Percentiles rank a stretch among this genome's conserved stretches.
phyloP scores from a whole-genome alignment of 1,140 invertebrate species.

The Drosophila orena region DNA sequence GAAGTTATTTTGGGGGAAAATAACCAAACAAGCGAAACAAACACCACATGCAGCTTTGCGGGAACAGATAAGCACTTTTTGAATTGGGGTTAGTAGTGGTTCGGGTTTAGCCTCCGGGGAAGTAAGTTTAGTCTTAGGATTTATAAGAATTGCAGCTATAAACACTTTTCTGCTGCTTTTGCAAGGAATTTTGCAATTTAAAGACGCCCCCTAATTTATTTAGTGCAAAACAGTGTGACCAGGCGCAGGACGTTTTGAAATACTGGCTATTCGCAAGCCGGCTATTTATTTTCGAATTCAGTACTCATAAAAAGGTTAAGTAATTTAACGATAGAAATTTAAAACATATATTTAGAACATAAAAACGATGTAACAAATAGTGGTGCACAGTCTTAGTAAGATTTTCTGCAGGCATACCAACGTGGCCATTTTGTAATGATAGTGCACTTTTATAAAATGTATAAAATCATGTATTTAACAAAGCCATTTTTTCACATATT shows the following conservation, averaged over 20 bases:
- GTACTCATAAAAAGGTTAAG: too few relatives aligned
- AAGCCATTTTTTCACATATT: too few relatives aligned
- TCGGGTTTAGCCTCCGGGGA: background rate
- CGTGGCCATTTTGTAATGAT: too few relatives aligned
- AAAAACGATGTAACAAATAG: too few relatives aligned
- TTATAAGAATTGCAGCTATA: background rate
- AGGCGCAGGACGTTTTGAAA: background rate
- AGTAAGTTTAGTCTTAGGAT: background rate
- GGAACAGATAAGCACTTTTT: background rate
- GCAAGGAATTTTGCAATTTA: background rate
- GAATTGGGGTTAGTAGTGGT: background rate
- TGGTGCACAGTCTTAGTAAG: too few relatives aligned
- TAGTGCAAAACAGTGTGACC: background rate
- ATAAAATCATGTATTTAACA: too few relatives aligned
- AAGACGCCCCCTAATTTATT: slow-evolving; percentile 1
- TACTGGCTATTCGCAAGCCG: too few relatives aligned
- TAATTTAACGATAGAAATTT: too few relatives aligned
- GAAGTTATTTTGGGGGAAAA: background rate
- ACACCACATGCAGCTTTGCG: slow-evolving; percentile 12
- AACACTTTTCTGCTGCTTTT: background rate
- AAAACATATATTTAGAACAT: too few relatives aligned
- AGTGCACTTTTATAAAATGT: too few relatives aligned
- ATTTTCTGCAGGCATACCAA: too few relatives aligned
- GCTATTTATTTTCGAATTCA: too few relatives aligned
- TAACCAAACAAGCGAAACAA: slow-evolving; percentile 1